These are phyloP conservation scores for Cataglyphis rosenhaueri DNA, from an alignment of 2,888 invertebrate species.

Conservation along the genomic window DNA sequence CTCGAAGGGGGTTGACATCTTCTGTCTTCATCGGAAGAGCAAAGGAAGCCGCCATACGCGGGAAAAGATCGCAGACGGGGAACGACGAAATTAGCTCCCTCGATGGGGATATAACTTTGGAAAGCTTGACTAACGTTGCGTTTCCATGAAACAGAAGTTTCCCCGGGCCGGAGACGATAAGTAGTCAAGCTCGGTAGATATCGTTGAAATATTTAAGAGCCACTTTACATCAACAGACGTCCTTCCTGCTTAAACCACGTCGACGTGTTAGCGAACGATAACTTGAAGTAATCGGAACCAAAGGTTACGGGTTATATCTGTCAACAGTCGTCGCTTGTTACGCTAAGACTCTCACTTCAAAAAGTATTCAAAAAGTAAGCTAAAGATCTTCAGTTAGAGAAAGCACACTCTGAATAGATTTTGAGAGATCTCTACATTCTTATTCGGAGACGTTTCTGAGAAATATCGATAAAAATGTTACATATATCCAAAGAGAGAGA, in stretches of 20 bases:
- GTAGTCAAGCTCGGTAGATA: conserved; percentile 67
- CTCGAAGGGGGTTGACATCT: background rate
- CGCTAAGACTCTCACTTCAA: background rate
- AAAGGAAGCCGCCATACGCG: conserved; percentile 6
- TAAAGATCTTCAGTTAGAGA: background rate
- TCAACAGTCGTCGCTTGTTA: background rate
- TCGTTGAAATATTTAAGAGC: conserved; percentile 73
- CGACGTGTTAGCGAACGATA: conserved; percentile 45
- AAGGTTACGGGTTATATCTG: conserved; percentile 13
- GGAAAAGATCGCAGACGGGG: background rate
- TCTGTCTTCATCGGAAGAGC: conserved; percentile 1
- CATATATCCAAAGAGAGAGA: background rate
- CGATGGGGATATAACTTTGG: conserved; percentile 62
- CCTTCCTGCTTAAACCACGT: conserved; percentile 25
- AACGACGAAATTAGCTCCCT: conserved; percentile 47
- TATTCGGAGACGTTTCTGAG: background rate
- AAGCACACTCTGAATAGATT: background rate
- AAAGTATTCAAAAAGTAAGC: background rate
- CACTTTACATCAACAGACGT: conserved; percentile 55
- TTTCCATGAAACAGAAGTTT: conserved; percentile 74
- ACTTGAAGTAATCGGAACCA: conserved; percentile 43
- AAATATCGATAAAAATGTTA: background rate
- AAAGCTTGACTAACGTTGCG: conserved; percentile 67
- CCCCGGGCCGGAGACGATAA: conserved; percentile 70
- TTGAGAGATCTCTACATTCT: conserved; percentile 1